Base-by-base conservation (phyloP, 2,113 vertebrate genomes). In the Plestiodon gilberti region DNA sequence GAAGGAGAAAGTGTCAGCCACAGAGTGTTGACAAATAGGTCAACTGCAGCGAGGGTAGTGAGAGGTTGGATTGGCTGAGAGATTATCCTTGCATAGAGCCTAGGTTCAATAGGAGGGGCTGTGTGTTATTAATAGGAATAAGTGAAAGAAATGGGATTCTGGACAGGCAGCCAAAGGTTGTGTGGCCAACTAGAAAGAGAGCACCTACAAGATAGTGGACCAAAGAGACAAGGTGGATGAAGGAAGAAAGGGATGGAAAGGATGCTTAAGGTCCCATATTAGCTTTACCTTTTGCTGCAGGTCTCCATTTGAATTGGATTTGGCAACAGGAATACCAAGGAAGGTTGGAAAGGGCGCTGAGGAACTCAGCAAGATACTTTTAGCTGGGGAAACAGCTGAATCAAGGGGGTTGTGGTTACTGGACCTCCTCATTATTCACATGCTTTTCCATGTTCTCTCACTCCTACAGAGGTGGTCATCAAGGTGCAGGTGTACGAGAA, bases 401-500 rank as follows among this genome's bases (percentile, higher is more conserved):
- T 78, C n/a, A 20, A 40, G 25, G 28, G 25, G 25, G 25, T 35
- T 23, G n/a, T 65, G 62, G 7, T 2, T 70, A n/a, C 76, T 73
- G 43, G 35, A 10, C 1, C 4, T 73, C n/a, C 22, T 38, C 59
- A 14, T 14, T 14, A 2, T 3, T 84, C 77, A 30, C 20, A 17
- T 17, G 6, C 15, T 11, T n/a, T 55, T 70, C 18, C 15, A 0
- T 89, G 69, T 87, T 40, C 74, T 40, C 62, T 88, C 75, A 81
- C 76, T 80, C 86, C 91, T 4, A 0, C 97, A 98, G 99, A 99
- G 93, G 97, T 99, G 92, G 97, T 98, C 93, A 98, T 99, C 91
- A 98, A 98, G 96, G 98, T 99, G 76, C 98, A 99, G 94, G 98
- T 99, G 77, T 98, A 98, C 0, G 98, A 99, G 95, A 98, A 98